phyloP scores from a whole-genome alignment of 1,140 invertebrate species.

The Drosophila ambigua region DNA sequence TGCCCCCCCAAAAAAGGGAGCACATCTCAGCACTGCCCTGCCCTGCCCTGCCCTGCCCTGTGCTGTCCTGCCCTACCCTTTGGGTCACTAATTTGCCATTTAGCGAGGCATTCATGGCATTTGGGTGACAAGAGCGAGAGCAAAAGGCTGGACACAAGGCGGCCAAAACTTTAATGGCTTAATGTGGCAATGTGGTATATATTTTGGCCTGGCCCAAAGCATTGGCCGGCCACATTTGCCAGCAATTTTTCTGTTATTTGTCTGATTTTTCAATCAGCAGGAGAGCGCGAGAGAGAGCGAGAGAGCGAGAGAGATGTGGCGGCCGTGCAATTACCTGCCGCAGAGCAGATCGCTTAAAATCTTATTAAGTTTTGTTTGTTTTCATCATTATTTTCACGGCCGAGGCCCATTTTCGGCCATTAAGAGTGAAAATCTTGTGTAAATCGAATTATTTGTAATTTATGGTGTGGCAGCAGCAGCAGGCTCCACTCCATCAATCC shows the following conservation, averaged over 20 bases:
- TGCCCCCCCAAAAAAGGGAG: slow-evolving; percentile 31
- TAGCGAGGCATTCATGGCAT: slow-evolving; percentile 66
- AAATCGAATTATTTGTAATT: slow-evolving; percentile 83
- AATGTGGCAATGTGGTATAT: slow-evolving; percentile 56
- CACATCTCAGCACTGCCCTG: slow-evolving; percentile 12
- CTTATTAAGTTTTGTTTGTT: slow-evolving; percentile 82
- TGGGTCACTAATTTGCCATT: slow-evolving; percentile 75
- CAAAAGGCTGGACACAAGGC: slow-evolving; percentile 15
- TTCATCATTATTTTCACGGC: slow-evolving; percentile 81
- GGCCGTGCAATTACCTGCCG: slow-evolving; percentile 35
- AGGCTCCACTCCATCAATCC: no score
- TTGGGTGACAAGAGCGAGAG: slow-evolving; percentile 66
- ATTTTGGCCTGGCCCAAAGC: neutral
- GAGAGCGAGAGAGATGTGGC: no score
- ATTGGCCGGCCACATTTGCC: slow-evolving; percentile 28
- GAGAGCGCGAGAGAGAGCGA: no score
- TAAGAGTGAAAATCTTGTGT: slow-evolving; percentile 82
- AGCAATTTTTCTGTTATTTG: slow-evolving; percentile 31
- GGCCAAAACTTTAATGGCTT: slow-evolving; percentile 68
- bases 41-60: neutral
- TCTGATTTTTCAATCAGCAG: slow-evolving; percentile 60
- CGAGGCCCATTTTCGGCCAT: slow-evolving; percentile 79
- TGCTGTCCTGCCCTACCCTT: neutral
- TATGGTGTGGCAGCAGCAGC: slow-evolving; percentile 73
- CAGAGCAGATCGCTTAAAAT: slow-evolving; percentile 59